Percentiles rank a stretch among this genome's conserved stretches.
phyloP scores from a whole-genome alignment of 2,797 vertebrate genomes.

The Coluber constrictor region DNA sequence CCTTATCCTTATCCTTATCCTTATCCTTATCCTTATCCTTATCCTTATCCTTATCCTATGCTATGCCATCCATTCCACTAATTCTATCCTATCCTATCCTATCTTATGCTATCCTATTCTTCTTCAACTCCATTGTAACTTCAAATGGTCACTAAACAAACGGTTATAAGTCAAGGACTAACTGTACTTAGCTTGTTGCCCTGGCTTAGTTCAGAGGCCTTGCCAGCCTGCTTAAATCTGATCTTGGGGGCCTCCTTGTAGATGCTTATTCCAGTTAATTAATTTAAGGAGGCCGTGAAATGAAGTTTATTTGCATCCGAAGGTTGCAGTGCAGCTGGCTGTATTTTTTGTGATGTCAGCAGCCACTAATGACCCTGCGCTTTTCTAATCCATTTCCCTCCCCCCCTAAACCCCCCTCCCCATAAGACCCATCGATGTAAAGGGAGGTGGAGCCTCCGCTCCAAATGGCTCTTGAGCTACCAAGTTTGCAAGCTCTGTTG shows the following conservation, averaged over 20 bases:
- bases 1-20: no score
- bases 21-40: no score
- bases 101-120: no score
- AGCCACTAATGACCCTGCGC: neutral
- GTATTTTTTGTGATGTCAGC: neutral
- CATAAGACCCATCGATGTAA: neutral
- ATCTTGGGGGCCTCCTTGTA: neutral
- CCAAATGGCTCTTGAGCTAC: neutral
- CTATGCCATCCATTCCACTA: no score
- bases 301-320: neutral
- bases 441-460: neutral
- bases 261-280: neutral
- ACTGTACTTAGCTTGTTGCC: neutral
- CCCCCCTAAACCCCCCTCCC: no score
- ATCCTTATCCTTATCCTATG: no score
- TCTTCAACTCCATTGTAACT: neutral
- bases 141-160: fast-evolving
- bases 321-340: neutral
- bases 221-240: no score
- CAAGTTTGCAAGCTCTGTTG: neutral
- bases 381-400: no score
- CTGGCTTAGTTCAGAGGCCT: neutral
- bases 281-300: neutral
- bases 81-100: no score
- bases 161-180: neutral